Base-by-base conservation (phyloP, 2,113 vertebrate genomes). In the Sinosuthora webbiana region DNA sequence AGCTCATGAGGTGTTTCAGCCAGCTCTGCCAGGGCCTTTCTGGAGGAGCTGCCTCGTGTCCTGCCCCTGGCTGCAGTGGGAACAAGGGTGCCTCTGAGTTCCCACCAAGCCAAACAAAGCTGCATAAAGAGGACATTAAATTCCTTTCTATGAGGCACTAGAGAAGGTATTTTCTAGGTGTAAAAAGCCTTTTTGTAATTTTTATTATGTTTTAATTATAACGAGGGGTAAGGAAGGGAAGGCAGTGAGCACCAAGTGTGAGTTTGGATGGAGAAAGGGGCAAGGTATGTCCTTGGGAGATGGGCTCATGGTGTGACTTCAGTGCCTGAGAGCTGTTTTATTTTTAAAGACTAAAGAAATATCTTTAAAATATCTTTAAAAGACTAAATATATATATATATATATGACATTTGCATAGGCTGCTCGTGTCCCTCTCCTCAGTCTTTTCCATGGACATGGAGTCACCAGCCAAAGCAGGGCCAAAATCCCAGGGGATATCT, bases 21-120 rank as follows among this genome's bases (percentile, higher is more conserved):
- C 69, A 84, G n/a, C 45, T 45, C 50, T 84, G 77, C 45, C 49
- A 23, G 65, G 15, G 42, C 9, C 33, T 84, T 41, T 42, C 39
- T 1, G 1, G 42, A 78, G 56, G 27, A 64, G 82, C 31, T 7
- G 4, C 39, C 45, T 27, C 1, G 0, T 33, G 37, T 52, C 20
- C 63, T 88, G 53, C 52, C 7, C 1, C 73, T 44, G 62, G 21
- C 64, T 41, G 15, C 56, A 9, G 33, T 31, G 44, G 56, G 80
- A 80, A 13, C 49, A 44, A 49, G 45, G 3, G 13, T 73, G 67
- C 64, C 47, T 70, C 41, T 65, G 15, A 35, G 68, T 57, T 67
- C 57, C 69, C 45, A 44, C 49, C 31, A 12, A 53, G 49, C n/a
- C 57, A 79, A 92, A 63, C 10, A 55, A 59, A 63, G 12, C 49